A percentile compares a stretch with the other conserved stretches of the same genome.
Conservation (phyloP, 2,113 vertebrate genomes). For the Catharus fuscescens region DNA sequence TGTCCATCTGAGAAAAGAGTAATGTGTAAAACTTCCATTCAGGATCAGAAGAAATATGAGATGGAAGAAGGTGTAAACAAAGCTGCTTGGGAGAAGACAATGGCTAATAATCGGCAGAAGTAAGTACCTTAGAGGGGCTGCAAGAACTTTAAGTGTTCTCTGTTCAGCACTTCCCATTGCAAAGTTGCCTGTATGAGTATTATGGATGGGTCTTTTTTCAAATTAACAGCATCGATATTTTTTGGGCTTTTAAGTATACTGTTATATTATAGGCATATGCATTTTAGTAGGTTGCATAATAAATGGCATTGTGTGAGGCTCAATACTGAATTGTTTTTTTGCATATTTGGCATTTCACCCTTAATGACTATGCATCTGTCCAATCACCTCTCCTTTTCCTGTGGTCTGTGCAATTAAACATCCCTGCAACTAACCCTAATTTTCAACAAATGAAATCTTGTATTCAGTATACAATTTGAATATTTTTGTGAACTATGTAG, state of each 20-base stretch:
- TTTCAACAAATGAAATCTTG: not conserved
- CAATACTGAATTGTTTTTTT: not conserved
- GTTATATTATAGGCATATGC: not conserved
- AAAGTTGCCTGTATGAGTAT: not conserved
- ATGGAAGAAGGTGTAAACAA: constrained; percentile 87
- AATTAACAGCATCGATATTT: not conserved
- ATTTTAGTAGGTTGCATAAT: not conserved
- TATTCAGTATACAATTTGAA: not conserved
- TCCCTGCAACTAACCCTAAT: not conserved
- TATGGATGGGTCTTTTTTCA: not conserved
- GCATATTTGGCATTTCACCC: not conserved
- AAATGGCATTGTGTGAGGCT: not conserved
- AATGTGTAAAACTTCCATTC: not conserved
- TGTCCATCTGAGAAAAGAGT: not conserved
- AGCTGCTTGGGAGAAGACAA: constrained; percentile 92
- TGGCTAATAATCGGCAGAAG: constrained; percentile 88
- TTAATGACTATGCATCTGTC: not conserved
- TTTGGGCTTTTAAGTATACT: not conserved
- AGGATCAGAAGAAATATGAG: constrained; percentile 92
- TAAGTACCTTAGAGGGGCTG: constrained; percentile 66
- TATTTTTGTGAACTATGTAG: not conserved
- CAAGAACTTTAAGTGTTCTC: not conserved
- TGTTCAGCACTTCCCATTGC: not conserved
- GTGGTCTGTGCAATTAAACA: not conserved
- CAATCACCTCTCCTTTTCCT: not conserved